Conservation (phyloP, 2,888 invertebrate genomes). For the Lymantria monacha region DNA sequence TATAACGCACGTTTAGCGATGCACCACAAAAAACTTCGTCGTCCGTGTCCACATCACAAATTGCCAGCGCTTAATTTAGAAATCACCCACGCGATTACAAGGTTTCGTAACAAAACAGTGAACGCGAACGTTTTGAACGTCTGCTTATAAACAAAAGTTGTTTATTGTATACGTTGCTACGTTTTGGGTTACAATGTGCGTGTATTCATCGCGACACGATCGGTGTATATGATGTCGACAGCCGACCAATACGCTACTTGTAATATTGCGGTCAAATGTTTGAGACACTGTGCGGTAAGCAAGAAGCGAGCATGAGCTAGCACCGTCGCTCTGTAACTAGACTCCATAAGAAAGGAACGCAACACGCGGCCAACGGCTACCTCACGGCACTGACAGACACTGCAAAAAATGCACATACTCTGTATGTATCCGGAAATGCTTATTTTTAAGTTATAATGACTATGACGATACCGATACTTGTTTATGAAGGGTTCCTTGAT, state of each 20-base stretch:
- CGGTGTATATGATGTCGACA: conserved; percentile 29
- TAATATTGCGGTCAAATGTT: conserved; percentile 16
- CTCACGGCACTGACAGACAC: conserved; percentile 40
- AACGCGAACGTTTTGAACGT: conserved; percentile 48
- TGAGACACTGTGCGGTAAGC: conserved; percentile 20
- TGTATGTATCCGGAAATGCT: conserved; percentile 33
- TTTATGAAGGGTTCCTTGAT: neutral
- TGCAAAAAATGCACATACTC: conserved; percentile 37
- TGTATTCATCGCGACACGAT: conserved; percentile 48
- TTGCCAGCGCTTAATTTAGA: conserved; percentile 64
- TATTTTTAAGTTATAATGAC: conserved; percentile 11
- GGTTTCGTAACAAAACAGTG: conserved; percentile 62
- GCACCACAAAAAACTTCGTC: conserved; percentile 49
- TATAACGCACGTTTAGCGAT: conserved; percentile 29
- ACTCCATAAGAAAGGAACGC: conserved; percentile 55
- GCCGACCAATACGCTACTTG: conserved; percentile 26
- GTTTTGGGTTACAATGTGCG: conserved; percentile 44
- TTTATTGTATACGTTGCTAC: conserved; percentile 39
- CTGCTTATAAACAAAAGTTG: conserved; percentile 68
- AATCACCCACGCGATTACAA: conserved; percentile 68
- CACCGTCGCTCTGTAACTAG: conserved; percentile 57
- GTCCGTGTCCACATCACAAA: conserved; percentile 59
- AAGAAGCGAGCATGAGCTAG: conserved; percentile 52
- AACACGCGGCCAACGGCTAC: conserved; percentile 40
- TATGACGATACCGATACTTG: neutral